Base-by-base conservation (phyloP, 2,797 vertebrate genomes). In the Protonibea diacanthus region DNA sequence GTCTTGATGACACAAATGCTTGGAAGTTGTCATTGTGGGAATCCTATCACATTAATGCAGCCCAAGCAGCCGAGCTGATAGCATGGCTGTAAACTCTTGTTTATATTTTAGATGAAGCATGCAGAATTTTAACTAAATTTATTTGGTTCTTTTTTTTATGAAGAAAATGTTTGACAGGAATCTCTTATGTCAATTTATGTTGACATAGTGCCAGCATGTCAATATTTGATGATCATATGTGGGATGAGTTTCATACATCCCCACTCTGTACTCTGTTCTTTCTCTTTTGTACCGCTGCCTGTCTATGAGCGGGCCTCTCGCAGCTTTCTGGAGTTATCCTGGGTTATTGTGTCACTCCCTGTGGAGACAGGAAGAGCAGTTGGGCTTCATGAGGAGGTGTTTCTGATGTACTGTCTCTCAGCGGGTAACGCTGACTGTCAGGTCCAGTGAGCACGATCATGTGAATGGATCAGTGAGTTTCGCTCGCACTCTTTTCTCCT, bases 381-480 rank as follows among this genome's bases (percentile, higher is more conserved):
- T 63, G n/a, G 47, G 66, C 71, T 81, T 74, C 17, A 62, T 6
- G 49, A 80, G 70, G 70, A 49, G 53, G 73, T 38, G 33, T 71
- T 59, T 78, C 60, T 71, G 80, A 60, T 60, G 76, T 59, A 14
- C 55, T 3, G 65, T 53, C 66, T 78, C 66, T 47, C 74, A 72
- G 73, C 79, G 86, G 61, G 14, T 68, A 69, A 72, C 9, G 33
- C 74, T 74, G 72, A 21, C 76, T 83, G 68, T 89, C 80, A 56
- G 81, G 60, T 84, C 81, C 89, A 76, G 64, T 87, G 87, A 89
- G 55, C 80, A 25, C 4, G 29, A 76, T 76, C 60, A 51, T 81
- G 78, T 66, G 64, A 86, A 81, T 66, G 87, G 83, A 86, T 90
- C 85, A 90, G 59, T 82, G 86, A 63, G 60, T 71, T 78, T 90